These are phyloP conservation scores for Scotopteryx bipunctaria DNA, from an alignment of 2,888 invertebrate species.

Conservation along the genomic window DNA sequence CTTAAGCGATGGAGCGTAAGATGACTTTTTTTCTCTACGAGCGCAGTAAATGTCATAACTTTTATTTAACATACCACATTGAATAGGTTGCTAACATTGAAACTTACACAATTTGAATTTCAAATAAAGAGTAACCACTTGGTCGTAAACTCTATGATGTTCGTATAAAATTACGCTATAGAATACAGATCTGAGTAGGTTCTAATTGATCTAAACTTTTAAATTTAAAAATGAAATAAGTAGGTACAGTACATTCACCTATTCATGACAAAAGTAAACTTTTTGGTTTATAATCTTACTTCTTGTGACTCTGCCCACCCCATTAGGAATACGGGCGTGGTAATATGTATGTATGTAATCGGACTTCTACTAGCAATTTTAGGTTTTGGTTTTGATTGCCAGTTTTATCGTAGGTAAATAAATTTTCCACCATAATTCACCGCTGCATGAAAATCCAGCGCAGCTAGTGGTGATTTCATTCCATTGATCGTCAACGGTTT, in stretches of 20 bases:
- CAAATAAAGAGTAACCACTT: conserved; percentile 45
- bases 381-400: too few species aligned
- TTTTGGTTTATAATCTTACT: too few species aligned
- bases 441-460: not conserved
- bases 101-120: conserved; percentile 50
- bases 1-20: conserved; percentile 60
- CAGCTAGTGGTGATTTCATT: conserved; percentile 13
- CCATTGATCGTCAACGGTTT: conserved; percentile 38
- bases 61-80: conserved; percentile 44
- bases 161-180: conserved; percentile 1
- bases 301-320: too few species aligned
- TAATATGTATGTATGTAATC: too few species aligned
- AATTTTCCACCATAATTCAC: not conserved
- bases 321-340: too few species aligned
- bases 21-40: conserved; percentile 49
- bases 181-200: not conserved
- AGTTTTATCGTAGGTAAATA: too few species aligned
- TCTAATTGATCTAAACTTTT: conserved; percentile 21
- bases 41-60: conserved; percentile 45
- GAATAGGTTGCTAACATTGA: conserved; percentile 39
- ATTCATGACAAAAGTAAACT: too few species aligned
- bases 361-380: too few species aligned
- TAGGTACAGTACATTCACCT: too few species aligned
- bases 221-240: too few species aligned
- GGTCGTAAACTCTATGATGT: conserved; percentile 38